Evolutionary conservation across 92 coral and sea anemone genomes (phyloP).

Genomic region (Porites evermanni): DNA sequence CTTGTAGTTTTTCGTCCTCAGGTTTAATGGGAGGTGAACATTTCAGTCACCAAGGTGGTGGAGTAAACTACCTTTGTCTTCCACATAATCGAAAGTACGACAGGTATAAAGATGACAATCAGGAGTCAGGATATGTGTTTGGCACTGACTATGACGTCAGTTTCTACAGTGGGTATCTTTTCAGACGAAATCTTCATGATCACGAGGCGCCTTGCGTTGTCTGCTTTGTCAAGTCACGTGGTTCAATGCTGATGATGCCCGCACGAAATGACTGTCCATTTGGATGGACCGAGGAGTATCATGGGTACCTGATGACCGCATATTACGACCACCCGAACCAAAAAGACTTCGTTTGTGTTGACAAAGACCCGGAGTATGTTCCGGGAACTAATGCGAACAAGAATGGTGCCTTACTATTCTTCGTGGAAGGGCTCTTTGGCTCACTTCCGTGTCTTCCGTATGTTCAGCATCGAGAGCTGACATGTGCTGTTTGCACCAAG

Average conservation of each 20-base stretch:
- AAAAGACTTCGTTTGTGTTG: slow-evolving; percentile 69
- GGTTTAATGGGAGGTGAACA: neutral
- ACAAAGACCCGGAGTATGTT: slow-evolving; percentile 58
- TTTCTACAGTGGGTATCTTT: neutral
- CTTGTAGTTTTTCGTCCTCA: neutral
- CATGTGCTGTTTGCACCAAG: slow-evolving; percentile 83
- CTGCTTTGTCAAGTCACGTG: slow-evolving; percentile 68
- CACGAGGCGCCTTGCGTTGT: slow-evolving; percentile 17
- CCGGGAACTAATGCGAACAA: slow-evolving; percentile 16
- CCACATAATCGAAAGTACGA: slow-evolving; percentile 59
- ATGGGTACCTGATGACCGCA: slow-evolving; percentile 77
- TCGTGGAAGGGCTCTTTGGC: neutral
- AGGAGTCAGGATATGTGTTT: slow-evolving; percentile 33
- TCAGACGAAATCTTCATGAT: neutral
- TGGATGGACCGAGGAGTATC: slow-evolving; percentile 77
- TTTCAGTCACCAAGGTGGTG: slow-evolving; percentile 55
- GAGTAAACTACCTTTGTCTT: slow-evolving; percentile 67
- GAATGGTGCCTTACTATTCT: neutral
- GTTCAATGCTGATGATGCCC: slow-evolving; percentile 70
- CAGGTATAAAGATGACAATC: slow-evolving; percentile 46
- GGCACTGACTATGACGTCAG: slow-evolving; percentile 65
- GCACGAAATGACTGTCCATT: slow-evolving; percentile 75
- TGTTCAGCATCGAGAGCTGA: slow-evolving; percentile 45
- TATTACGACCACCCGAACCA: slow-evolving; percentile 46
- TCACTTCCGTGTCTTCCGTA: neutral